Evolutionary conservation across 2,113 vertebrate species (phyloP), one percentile per base, ranked within the genome.

Genomic region (Lonchura striata): DNA sequence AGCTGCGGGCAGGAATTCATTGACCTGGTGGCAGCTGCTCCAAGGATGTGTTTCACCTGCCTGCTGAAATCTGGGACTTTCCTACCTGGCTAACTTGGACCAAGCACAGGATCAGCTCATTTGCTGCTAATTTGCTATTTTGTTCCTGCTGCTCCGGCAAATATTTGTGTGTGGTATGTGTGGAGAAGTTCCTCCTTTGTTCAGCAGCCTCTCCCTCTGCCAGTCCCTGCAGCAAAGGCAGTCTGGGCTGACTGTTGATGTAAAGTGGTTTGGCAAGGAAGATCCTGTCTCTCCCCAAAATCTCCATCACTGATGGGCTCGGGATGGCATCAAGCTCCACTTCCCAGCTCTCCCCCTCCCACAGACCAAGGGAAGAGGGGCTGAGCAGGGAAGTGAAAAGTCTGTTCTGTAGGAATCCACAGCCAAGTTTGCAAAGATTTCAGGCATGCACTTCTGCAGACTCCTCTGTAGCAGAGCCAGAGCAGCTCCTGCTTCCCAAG

Each of bases 111-210:
- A 94, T 94, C 85, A 69, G 84, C 90, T 95, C 22, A 15, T 93
- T 96, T 79, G 82, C 85, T 82, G 95, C 88, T 95, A 96, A 92
- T 96, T 88, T 90, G 72, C 92, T 86, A 18, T 91, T 94, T 94
- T 94, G 47, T 94, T 90, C 92, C 91, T 86, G 94, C 94, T 96
- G 83, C 95, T 89, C 72, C 0, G 89, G 91, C 94, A 97, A 95
- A 96, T 96, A 96, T 95, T 96, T 96, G 94, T 84, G 83, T 94
- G 86, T 49, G 94, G 94, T 94, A 83, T 92, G 86, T 44, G 90
- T 11, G 81, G 92, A 92, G 96, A 92, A 76, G 91, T 95, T 96
- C 57, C 42, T 82, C 46, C 93, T 95, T 95, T 94, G 96, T 94
- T 95, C 59, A 17, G 2, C 65, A 72, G 86, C 93, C 91, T 94